Evolutionary conservation across 2,888 invertebrate species (phyloP).

Genomic region (Tetramorium bicarinatum): DNA sequence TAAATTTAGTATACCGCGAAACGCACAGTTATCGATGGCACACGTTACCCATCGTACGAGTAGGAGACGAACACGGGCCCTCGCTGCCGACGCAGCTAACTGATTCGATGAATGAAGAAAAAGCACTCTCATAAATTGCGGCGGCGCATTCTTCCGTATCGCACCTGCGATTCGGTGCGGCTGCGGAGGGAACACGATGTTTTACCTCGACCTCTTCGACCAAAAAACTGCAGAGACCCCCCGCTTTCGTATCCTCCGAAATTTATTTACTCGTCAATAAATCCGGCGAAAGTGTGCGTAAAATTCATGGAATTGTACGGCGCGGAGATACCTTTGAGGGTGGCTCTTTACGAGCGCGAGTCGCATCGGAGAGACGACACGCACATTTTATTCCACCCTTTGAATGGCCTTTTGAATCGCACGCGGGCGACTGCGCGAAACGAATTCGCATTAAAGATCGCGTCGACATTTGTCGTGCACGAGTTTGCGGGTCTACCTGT

Average conservation of each 20-base stretch:
- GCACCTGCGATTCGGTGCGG: constrained; percentile 28
- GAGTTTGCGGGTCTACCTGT: not conserved
- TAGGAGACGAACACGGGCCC: not conserved
- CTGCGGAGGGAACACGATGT: not conserved
- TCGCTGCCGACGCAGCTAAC: not conserved
- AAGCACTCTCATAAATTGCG: constrained; percentile 54
- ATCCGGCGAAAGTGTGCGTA: constrained; percentile 24
- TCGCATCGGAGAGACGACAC: constrained; percentile 50
- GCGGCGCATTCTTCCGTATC: constrained; percentile 28
- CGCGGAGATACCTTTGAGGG: not conserved
- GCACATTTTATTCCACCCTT: constrained; percentile 72
- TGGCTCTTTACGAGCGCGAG: constrained; percentile 5
- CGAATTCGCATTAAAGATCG: constrained; percentile 57
- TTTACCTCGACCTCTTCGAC: not conserved
- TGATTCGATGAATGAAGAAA: constrained; percentile 53
- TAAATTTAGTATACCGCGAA: constrained; percentile 19
- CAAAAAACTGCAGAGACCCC: not conserved
- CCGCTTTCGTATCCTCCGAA: not conserved
- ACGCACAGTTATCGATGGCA: constrained; percentile 3
- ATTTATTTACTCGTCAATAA: constrained; percentile 48
- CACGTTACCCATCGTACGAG: not conserved
- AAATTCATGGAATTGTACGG: constrained; percentile 1
- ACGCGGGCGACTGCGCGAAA: constrained; percentile 44
- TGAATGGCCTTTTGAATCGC: constrained; percentile 50
- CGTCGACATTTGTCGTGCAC: constrained; percentile 5